Percentiles rank a stretch among this genome's conserved stretches.
These are phyloP conservation scores for Motacilla tschutschensis DNA, from an alignment of 2,113 vertebrate genomes.

Conservation along the genomic window DNA sequence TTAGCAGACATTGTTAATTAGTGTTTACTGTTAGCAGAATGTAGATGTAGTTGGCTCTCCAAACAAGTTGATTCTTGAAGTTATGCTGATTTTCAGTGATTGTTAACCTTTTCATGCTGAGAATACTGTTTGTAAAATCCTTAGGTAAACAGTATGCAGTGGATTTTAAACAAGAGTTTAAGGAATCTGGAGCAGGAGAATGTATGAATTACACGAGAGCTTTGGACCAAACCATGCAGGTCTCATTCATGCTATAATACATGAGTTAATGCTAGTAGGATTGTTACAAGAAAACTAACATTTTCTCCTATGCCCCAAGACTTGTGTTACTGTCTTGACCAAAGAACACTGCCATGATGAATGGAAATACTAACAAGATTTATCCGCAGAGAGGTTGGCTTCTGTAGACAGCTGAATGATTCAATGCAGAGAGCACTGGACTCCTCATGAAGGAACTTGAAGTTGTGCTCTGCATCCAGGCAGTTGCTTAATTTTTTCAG, in stretches of 20 bases:
- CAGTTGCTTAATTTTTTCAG: background rate
- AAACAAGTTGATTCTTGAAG: background rate
- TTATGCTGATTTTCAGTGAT: background rate
- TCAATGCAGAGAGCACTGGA: background rate
- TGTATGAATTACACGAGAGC: background rate
- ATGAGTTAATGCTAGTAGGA: background rate
- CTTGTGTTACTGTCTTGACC: background rate
- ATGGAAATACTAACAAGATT: background rate
- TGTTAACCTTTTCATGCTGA: background rate
- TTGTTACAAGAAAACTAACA: background rate
- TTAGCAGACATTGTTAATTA: conserved; percentile 60
- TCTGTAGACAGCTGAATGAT: background rate
- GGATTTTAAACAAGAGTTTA: background rate
- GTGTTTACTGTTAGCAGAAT: conserved; percentile 34
- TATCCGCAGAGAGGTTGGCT: background rate
- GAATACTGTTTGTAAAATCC: background rate
- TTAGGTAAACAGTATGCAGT: background rate
- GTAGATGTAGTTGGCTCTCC: background rate
- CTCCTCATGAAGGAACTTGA: background rate
- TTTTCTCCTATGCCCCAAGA: background rate
- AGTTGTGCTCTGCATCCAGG: background rate
- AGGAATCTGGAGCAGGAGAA: background rate
- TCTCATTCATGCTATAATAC: background rate
- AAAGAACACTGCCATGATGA: background rate
- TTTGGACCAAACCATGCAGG: background rate